Percentiles rank a stretch among this genome's conserved stretches.
These are phyloP conservation scores for Lordiphosa andalusiaca DNA, from an alignment of 2,888 invertebrate genomes.

Conservation along the genomic window DNA sequence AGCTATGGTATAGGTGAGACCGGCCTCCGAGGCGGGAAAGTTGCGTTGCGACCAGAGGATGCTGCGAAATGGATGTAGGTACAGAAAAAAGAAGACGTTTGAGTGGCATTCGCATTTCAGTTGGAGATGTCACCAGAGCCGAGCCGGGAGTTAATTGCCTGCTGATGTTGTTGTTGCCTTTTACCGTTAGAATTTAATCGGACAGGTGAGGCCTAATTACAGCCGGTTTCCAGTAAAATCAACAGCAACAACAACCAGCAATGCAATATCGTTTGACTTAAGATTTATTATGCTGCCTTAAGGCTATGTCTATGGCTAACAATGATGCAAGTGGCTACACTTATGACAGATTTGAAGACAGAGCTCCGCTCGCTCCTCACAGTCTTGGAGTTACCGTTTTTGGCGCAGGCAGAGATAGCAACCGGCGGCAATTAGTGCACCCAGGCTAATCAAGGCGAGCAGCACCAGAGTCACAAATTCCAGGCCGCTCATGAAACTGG, in stretches of 20 bases:
- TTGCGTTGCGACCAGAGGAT: slow-evolving; percentile 78
- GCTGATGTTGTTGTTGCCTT: slow-evolving; percentile 41
- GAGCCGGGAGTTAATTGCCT: slow-evolving; percentile 32
- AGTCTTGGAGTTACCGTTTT: slow-evolving; percentile 79
- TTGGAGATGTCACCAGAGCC: slow-evolving; percentile 38
- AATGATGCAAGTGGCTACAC: slow-evolving; percentile 24
- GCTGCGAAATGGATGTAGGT: slow-evolving; percentile 28
- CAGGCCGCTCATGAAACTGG: slow-evolving; percentile 83
- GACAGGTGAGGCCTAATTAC: slow-evolving; percentile 41
- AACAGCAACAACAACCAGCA: slow-evolving; percentile 29
- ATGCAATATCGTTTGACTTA: slow-evolving; percentile 38
- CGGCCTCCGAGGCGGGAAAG: slow-evolving; percentile 78
- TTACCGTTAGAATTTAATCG: slow-evolving; percentile 65
- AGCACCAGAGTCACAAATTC: slow-evolving; percentile 91
- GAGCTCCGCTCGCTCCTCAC: slow-evolving; percentile 14
- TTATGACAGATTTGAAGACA: slow-evolving; percentile 26
- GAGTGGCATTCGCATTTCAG: slow-evolving; percentile 39
- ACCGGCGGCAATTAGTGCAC: slow-evolving; percentile 89
- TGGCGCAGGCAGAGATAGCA: slow-evolving; percentile 87
- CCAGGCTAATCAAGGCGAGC: slow-evolving; percentile 90
- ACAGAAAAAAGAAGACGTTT: slow-evolving; percentile 7
- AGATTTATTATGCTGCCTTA: slow-evolving; percentile 57
- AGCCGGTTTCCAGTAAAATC: slow-evolving; percentile 42
- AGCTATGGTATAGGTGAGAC: slow-evolving; percentile 79
- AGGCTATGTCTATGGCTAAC: slow-evolving; percentile 17